Percentiles rank a stretch among this genome's conserved stretches.
These are phyloP conservation scores for Laterallus jamaicensis DNA, from an alignment of 2,113 vertebrate genomes.

Conservation along the genomic window DNA sequence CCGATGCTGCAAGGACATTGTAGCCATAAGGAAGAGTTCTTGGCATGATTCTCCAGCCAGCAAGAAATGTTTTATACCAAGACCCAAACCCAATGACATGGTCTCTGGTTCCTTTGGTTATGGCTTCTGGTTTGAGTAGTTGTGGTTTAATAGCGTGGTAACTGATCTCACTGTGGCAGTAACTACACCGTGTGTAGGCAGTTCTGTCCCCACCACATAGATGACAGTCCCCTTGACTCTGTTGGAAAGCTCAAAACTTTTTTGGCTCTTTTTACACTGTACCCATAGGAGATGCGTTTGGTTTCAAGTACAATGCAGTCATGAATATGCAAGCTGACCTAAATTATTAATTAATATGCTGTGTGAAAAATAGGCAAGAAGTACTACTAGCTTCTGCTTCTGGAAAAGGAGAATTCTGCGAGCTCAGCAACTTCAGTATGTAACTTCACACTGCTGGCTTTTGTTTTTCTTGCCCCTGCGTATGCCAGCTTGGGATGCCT, in stretches of 20 bases:
- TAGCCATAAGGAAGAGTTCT: background rate
- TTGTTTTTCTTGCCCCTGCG: background rate
- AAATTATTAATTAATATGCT: background rate
- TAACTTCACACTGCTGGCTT: background rate
- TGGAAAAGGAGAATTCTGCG: background rate
- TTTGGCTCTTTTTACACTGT: background rate
- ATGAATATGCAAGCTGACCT: background rate
- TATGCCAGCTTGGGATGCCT: background rate
- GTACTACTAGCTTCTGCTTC: background rate
- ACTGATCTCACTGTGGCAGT: background rate
- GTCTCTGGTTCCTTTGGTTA: background rate
- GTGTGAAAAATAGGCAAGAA: background rate
- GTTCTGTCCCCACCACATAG: background rate
- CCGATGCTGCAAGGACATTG: background rate
- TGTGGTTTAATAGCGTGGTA: background rate
- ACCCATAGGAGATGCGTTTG: background rate
- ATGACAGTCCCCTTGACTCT: background rate
- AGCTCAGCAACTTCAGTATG: background rate
- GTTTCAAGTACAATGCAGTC: background rate
- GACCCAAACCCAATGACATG: background rate
- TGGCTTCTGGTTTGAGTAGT: background rate
- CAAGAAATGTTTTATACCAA: background rate
- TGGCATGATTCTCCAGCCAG: background rate
- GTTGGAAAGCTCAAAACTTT: background rate
- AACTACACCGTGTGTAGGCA: background rate